phyloP scores from a whole-genome alignment of 2,888 invertebrate genomes.

The Isoperla grammatica region DNA sequence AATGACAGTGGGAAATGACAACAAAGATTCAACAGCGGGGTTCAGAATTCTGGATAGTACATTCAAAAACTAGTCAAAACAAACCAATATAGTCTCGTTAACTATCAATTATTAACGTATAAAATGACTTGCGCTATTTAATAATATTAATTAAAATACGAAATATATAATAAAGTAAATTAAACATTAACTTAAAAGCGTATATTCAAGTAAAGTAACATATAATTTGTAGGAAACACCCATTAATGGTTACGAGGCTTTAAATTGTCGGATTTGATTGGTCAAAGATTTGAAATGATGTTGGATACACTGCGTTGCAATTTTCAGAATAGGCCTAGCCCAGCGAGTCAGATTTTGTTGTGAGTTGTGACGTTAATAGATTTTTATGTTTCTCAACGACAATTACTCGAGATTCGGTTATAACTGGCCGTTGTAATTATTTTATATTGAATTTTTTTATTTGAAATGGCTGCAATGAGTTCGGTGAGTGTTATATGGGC shows the following conservation, averaged over 20 bases:
- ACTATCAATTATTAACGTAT: too few relatives aligned
- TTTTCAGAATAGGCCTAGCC: slow-evolving; percentile 17
- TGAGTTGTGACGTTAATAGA: slow-evolving; percentile 33
- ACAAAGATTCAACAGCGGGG: too few relatives aligned
- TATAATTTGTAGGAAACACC: too few relatives aligned
- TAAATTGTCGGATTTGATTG: slow-evolving; percentile 35
- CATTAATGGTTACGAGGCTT: slow-evolving; percentile 30
- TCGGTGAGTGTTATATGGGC: slow-evolving; percentile 25
- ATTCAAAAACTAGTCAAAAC: too few relatives aligned
- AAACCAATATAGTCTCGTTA: too few relatives aligned
- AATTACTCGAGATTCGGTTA: neutral
- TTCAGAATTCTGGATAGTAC: too few relatives aligned
- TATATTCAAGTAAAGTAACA: neutral
- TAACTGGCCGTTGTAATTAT: neutral
- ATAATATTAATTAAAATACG: neutral
- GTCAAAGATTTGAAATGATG: slow-evolving; percentile 31
- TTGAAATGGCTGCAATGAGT: slow-evolving; percentile 31
- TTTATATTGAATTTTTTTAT: neutral
- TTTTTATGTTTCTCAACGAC: slow-evolving; percentile 24
- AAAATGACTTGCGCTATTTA: too few relatives aligned
- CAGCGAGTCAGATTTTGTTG: slow-evolving; percentile 31
- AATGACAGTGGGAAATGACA: too few relatives aligned
- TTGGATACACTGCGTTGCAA: neutral
- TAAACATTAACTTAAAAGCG: too few relatives aligned
- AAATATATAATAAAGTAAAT: neutral